Evolutionary conservation across 2,113 vertebrate species (phyloP).

Genomic region (Nothocercus nigrocapillus): DNA sequence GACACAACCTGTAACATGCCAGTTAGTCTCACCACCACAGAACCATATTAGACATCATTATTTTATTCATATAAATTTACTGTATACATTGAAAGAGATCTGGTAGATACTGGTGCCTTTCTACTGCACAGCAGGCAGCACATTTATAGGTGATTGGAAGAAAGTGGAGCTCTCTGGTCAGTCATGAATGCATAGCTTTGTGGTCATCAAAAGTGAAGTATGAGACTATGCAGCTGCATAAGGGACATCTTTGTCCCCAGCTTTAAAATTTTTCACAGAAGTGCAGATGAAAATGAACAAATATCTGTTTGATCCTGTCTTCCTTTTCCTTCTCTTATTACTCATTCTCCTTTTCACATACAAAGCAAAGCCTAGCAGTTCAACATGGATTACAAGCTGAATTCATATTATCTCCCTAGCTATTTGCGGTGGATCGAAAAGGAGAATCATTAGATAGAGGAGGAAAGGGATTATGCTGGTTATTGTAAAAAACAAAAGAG

Average conservation of each 20-base stretch:
- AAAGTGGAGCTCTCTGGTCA: not conserved
- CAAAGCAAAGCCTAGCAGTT: not conserved
- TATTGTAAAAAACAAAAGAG: not conserved
- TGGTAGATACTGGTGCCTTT: not conserved
- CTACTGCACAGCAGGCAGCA: not conserved
- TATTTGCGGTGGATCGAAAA: constrained; percentile 4
- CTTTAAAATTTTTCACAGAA: not conserved
- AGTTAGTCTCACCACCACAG: not conserved
- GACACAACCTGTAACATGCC: not conserved
- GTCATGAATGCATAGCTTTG: not conserved
- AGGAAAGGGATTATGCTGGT: not conserved
- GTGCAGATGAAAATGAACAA: not conserved
- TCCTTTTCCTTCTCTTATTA: not conserved
- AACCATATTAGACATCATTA: not conserved
- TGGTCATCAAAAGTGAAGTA: not conserved
- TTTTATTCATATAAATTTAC: not conserved
- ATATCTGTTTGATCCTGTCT: not conserved
- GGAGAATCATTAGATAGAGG: not conserved
- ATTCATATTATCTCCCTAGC: not conserved
- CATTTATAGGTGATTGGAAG: not conserved
- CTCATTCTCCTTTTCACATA: not conserved
- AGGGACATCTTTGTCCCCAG: not conserved
- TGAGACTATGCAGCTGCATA: not conserved
- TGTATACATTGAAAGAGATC: not conserved
- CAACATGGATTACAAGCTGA: not conserved